A percentile compares a stretch with the other conserved stretches of the same genome.
phyloP scores from a whole-genome alignment of 2,113 vertebrate species.

The Salvelinus sp. region DNA sequence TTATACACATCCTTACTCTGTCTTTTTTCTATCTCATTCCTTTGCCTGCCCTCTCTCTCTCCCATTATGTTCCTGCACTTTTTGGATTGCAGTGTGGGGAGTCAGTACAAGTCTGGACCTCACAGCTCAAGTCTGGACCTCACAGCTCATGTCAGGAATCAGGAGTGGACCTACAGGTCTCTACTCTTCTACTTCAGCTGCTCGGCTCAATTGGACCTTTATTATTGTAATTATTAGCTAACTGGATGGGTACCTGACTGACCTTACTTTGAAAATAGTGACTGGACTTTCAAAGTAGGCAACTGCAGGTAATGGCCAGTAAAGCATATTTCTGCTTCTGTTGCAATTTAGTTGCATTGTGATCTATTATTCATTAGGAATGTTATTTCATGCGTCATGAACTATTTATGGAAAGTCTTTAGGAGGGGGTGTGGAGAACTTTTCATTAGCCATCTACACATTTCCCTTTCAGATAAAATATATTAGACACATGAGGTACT shows the following conservation, averaged over 20 bases:
- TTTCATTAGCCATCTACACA: background rate
- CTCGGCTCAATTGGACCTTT: background rate
- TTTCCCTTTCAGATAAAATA: background rate
- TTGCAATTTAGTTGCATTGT: conserved; percentile 8
- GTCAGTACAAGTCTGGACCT: background rate
- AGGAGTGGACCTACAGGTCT: too few species aligned
- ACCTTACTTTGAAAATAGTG: background rate
- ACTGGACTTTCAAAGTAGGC: background rate
- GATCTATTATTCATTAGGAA: conserved; percentile 26
- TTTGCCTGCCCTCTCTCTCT: background rate
- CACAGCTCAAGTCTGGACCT: background rate
- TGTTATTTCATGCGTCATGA: background rate
- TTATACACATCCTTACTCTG: background rate
- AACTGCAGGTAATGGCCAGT: conserved; percentile 16
- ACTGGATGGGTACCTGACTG: background rate
- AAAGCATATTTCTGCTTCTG: conserved; percentile 18
- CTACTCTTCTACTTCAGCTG: too few species aligned
- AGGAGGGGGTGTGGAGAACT: background rate
- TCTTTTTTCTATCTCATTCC: background rate
- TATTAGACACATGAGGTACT: too few species aligned
- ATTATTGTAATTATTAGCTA: background rate
- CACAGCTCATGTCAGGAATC: background rate
- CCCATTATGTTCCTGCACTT: background rate
- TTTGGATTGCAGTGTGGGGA: background rate
- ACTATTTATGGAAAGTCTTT: background rate